Evolutionary conservation across 2,797 vertebrate species (phyloP).

Genomic region (Mormyrops boulengeri): DNA sequence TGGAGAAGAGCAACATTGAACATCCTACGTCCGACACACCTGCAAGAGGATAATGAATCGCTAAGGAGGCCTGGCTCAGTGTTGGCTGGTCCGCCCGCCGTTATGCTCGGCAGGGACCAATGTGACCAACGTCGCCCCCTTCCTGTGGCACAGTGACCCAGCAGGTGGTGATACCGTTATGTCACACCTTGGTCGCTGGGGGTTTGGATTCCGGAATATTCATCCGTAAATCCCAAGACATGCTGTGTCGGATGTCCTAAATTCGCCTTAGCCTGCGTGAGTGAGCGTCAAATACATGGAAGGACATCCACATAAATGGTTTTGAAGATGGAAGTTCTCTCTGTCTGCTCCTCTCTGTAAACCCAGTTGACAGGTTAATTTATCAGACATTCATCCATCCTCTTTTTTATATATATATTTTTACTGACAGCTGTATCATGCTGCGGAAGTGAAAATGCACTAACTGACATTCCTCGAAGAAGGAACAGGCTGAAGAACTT

Average conservation of each 20-base stretch:
- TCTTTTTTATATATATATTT: neutral
- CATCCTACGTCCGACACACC: neutral
- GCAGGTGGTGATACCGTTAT: neutral
- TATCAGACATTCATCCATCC: neutral
- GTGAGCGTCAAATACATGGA: neutral
- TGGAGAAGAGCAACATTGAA: neutral
- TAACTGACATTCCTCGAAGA: neutral
- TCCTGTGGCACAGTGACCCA: neutral
- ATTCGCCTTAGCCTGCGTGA: neutral
- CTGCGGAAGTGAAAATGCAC: neutral
- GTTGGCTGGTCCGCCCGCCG: neutral
- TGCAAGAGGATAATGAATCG: neutral
- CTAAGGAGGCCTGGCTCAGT: neutral
- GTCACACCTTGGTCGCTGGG: neutral
- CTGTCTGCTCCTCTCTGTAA: neutral
- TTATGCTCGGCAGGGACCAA: neutral
- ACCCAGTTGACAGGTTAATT: neutral
- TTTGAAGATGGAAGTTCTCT: neutral
- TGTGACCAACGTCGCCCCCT: neutral
- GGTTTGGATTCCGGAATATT: neutral
- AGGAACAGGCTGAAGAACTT: neutral
- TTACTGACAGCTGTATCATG: neutral
- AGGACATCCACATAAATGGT: neutral
- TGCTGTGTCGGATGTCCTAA: neutral
- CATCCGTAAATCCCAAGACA: neutral